Percentiles rank a stretch among this genome's conserved stretches.
These are phyloP conservation scores for Spea hammondii DNA, from an alignment of 2,797 vertebrate species.

Conservation along the genomic window DNA sequence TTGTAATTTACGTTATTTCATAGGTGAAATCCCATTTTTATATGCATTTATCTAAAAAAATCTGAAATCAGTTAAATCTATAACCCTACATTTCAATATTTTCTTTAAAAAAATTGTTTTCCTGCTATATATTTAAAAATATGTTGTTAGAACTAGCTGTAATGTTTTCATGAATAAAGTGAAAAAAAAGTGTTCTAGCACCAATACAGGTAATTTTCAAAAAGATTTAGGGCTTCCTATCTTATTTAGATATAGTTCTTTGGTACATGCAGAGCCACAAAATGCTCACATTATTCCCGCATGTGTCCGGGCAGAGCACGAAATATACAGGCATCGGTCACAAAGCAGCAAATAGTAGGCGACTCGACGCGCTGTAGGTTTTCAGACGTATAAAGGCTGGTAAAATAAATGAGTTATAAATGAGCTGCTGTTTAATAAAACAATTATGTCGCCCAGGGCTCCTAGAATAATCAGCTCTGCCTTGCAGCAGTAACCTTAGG, in stretches of 20 bases:
- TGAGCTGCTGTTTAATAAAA: conserved; percentile 69
- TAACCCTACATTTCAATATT: too few relatives aligned
- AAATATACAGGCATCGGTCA: conserved; percentile 45
- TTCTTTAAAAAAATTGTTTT: not conserved
- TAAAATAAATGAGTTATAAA: conserved; percentile 70
- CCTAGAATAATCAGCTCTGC: conserved; percentile 61
- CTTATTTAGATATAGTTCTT: not conserved
- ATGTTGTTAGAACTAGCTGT: not conserved
- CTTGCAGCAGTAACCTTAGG: conserved; percentile 76
- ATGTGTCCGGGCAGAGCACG: conserved; percentile 28
- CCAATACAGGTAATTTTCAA: not conserved
- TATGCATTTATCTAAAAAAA: too few relatives aligned
- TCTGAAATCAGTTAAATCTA: too few relatives aligned
- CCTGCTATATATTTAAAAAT: not conserved
- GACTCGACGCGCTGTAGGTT: conserved; percentile 57
- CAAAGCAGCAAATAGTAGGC: conserved; percentile 27
- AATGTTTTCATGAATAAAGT: not conserved
- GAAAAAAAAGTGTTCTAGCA: not conserved
- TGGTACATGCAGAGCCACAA: conserved; percentile 8
- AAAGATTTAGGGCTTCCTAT: not conserved
- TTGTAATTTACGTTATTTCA: too few relatives aligned
- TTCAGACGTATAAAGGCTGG: conserved; percentile 56
- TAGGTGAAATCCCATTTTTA: too few relatives aligned
- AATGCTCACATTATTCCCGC: conserved; percentile 14
- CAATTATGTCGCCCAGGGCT: conserved; percentile 66